Evolutionary conservation across 1,140 invertebrate species (phyloP), one percentile per base, ranked within the genome.

Genomic region (Zaprionus vittiger): DNA sequence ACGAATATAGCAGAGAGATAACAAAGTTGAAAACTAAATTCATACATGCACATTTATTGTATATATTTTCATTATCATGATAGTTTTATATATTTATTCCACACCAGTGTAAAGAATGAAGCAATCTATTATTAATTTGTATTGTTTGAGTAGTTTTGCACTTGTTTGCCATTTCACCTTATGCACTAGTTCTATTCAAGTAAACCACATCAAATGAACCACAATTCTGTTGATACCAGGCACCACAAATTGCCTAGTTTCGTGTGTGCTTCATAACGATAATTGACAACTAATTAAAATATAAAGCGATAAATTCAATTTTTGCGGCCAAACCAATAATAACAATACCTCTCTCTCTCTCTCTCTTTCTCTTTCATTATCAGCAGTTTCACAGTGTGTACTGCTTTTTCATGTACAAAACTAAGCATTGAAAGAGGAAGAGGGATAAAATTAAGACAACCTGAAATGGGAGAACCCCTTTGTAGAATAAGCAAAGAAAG

Each of bases 231-330:
- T 52, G 47, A 52, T 22, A 24, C 7, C 20, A 5, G 5, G 7
- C 12, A 56, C 54, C 54, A 31, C 26, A 56, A 56, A 28, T 56
- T 56, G 26, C 26, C 1, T n/a, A 56, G 31, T 20, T 55, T 52
- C 20, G 9, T 44, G 67, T 62, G 60, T 62, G 57, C 24, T 44
- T 61, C 31, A 49, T 37, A 47, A 62, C n/a, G n/a, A 71, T 64
- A 67, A 68, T 61, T 49, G 56, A 80, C 61, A 61, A 66, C 64
- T 65, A 55, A 75, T 72, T 79, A 60, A 68, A 79, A 68, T 74
- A 52, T 68, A n/a, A 44, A 64, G 20, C 11, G 34, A 28, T 41
- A 47, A 72, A 63, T 47, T 20, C 17, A 44, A 70, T 60, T 60
- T 63, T 22, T 47, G 61, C 22, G 60, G 31, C 34, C 64, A 59